Conservation (phyloP, 2,888 invertebrate species). For the Microplitis manilae region DNA sequence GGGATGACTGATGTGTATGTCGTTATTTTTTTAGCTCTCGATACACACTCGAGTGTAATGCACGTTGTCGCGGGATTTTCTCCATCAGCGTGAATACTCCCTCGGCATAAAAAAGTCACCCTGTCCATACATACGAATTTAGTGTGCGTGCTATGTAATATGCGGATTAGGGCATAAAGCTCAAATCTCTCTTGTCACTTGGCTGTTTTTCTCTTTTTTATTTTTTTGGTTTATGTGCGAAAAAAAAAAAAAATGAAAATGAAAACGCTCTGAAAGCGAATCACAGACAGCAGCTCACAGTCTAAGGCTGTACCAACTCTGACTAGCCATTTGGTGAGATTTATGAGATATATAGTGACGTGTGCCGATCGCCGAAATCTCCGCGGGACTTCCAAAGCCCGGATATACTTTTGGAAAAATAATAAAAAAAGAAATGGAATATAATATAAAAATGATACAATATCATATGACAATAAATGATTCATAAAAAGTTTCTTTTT, state of each 20-base stretch:
- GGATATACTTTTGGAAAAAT: background rate
- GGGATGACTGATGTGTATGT: constrained; percentile 10
- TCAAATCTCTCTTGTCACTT: background rate
- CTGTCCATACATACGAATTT: background rate
- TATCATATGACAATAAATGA: background rate
- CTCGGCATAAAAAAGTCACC: background rate
- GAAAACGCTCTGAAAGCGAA: background rate
- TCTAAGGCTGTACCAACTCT: background rate
- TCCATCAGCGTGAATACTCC: background rate
- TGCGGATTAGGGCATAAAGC: background rate
- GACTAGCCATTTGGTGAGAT: background rate
- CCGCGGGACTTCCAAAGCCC: background rate
- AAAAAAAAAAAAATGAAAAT: background rate
- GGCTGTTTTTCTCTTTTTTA: background rate
- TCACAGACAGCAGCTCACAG: background rate
- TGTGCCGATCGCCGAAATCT: background rate
- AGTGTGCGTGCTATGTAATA: background rate
- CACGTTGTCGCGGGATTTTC: constrained; percentile 6
- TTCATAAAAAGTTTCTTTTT: too few relatives aligned
- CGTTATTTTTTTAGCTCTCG: background rate
- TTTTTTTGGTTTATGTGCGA: background rate
- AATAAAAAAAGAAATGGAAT: background rate
- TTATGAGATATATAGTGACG: background rate
- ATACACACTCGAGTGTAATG: background rate
- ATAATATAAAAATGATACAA: background rate